A percentile compares a stretch with the other conserved stretches of the same genome.
Evolutionary conservation across 2,113 vertebrate species (phyloP).

Genomic region (Corapipo altera): DNA sequence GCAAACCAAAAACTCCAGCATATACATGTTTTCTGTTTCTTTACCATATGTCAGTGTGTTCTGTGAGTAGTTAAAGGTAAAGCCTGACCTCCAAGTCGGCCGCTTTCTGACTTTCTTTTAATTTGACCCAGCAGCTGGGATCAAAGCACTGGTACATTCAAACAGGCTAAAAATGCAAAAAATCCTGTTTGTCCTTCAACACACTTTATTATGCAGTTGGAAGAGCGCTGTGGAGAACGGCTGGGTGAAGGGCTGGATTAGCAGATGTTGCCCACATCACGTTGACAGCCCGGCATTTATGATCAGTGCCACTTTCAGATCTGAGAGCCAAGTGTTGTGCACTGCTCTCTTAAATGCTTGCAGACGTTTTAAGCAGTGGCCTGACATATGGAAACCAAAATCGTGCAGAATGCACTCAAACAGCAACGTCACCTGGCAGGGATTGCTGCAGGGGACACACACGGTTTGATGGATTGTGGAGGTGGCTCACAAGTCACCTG

Average conservation of each 20-base stretch:
- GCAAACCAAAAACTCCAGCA: not conserved
- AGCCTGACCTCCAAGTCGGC: not conserved
- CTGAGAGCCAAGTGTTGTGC: not conserved
- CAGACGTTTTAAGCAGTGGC: not conserved
- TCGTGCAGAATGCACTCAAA: not conserved
- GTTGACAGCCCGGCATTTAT: not conserved
- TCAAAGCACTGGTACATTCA: not conserved
- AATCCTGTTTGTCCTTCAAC: conserved; percentile 25
- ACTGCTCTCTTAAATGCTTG: not conserved
- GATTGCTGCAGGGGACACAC: not conserved
- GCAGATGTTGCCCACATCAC: conserved; percentile 30
- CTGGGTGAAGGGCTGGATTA: not conserved
- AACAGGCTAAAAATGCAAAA: not conserved
- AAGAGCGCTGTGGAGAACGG: not conserved
- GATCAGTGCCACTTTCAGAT: not conserved
- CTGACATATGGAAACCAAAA: not conserved
- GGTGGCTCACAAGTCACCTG: not conserved
- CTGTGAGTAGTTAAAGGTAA: not conserved
- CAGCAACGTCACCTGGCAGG: not conserved
- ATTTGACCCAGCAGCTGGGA: conserved; percentile 22
- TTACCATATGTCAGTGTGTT: not conserved
- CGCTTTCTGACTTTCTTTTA: not conserved
- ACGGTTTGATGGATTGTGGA: accelerated
- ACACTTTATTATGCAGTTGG: not conserved
- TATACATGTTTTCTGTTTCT: not conserved